Evolutionary conservation across 2,797 vertebrate species (phyloP).

Genomic region (Gymnoscopelus braueri): DNA sequence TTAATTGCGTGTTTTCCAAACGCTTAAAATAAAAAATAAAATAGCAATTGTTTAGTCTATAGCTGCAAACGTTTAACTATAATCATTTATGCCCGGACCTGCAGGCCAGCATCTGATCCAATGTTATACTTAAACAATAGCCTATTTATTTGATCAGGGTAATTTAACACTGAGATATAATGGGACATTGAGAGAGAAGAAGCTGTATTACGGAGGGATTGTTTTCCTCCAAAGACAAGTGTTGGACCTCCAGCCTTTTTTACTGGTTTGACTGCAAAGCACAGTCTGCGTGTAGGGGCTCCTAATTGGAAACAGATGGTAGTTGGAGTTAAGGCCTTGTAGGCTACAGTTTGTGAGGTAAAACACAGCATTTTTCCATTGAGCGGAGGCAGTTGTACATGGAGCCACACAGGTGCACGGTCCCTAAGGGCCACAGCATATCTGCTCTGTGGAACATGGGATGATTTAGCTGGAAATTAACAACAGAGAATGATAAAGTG

Average conservation of each 20-base stretch:
- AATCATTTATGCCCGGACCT: no score
- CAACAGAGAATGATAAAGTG: no score
- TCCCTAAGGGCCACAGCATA: conserved; percentile 34
- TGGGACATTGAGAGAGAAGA: conserved; percentile 42
- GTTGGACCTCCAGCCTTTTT: conserved; percentile 75
- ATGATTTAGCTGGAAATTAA: conserved; percentile 2
- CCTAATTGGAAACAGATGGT: conserved; percentile 87
- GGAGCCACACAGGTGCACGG: conserved; percentile 78
- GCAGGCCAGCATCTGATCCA: no score
- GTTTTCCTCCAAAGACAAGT: conserved; percentile 69
- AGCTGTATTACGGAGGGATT: conserved; percentile 55
- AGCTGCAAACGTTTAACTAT: no score
- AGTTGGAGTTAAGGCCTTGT: conserved; percentile 63
- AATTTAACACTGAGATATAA: conserved; percentile 59
- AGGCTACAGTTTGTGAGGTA: conserved; percentile 54
- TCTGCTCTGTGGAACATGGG: conserved; percentile 24
- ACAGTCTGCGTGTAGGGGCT: conserved; percentile 69
- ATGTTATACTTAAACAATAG: conserved; percentile 4
- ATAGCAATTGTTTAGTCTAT: no score
- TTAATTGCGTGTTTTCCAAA: no score
- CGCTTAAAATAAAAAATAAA: no score
- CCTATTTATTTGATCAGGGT: conserved; percentile 26
- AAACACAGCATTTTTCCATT: conserved; percentile 51
- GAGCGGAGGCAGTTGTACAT: conserved; percentile 49
- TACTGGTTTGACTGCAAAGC: conserved; percentile 71